Conservation (phyloP, 2,888 invertebrate species). For the Phymatocera aterrima region DNA sequence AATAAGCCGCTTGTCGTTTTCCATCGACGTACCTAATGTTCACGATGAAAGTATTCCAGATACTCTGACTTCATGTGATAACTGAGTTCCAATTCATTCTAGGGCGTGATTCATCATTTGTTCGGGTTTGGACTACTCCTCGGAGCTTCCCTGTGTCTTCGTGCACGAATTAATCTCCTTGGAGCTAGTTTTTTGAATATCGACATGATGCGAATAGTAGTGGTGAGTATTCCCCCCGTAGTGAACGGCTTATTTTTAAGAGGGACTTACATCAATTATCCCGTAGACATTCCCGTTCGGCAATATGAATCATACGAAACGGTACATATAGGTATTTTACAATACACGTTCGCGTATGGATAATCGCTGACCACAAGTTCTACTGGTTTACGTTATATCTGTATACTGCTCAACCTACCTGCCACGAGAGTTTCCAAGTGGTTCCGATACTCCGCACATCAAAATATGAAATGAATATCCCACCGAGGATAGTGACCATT, state of each 20-base stretch:
- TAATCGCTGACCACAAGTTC: background rate
- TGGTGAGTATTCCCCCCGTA: slow-evolving; percentile 77
- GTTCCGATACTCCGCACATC: no score
- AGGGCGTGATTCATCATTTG: slow-evolving; percentile 80
- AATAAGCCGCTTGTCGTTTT: background rate
- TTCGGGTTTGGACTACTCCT: slow-evolving; percentile 83
- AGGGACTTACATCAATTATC: background rate
- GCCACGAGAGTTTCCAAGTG: no score
- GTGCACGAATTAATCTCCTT: slow-evolving; percentile 78
- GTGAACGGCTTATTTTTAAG: background rate
- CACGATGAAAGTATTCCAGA: background rate
- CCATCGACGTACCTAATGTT: background rate
- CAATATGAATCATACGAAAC: no score
- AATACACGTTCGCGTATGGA: no score
- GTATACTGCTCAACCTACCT: no score
- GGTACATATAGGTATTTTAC: no score
- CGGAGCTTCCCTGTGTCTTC: slow-evolving; percentile 80
- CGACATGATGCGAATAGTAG: slow-evolving; percentile 83
- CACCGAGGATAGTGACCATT: background rate
- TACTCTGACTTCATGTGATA: background rate
- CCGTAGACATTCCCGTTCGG: no score
- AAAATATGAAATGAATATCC: background rate
- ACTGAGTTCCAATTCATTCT: slow-evolving; percentile 25
- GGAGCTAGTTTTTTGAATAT: slow-evolving; percentile 74
- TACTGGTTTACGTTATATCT: no score